Percentiles rank a stretch among this genome's conserved stretches.
phyloP scores from a whole-genome alignment of 37 sponge, comb jelly and placozoan species.

The Ephydatia muelleri region DNA sequence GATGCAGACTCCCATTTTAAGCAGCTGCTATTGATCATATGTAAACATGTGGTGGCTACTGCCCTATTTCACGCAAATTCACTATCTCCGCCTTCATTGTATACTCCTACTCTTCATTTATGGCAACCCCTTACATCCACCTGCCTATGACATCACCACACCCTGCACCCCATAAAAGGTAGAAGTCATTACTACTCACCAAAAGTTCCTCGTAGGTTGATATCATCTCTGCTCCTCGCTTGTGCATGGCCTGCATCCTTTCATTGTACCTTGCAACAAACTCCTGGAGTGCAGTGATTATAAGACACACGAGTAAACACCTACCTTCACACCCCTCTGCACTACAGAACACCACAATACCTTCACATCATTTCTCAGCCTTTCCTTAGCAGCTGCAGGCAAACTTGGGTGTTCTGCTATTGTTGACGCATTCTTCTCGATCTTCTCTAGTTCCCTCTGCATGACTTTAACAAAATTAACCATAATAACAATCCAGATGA shows the following conservation, averaged over 20 bases:
- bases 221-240: conserved; percentile 53
- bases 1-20: too few species aligned
- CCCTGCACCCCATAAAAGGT: too few species aligned
- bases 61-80: too few species aligned
- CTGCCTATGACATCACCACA: too few species aligned
- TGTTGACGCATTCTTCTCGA: conserved; percentile 61
- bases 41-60: too few species aligned
- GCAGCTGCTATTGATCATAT: too few species aligned
- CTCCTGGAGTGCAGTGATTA: conserved; percentile 22
- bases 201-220: conserved; percentile 45
- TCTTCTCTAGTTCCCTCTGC: conserved; percentile 74
- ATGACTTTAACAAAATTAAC: conserved; percentile 54
- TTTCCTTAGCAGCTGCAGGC: conserved; percentile 12
- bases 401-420: conserved; percentile 36
- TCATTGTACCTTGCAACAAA: conserved; percentile 56
- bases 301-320: not conserved
- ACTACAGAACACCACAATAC: too few species aligned
- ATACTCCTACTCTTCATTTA: too few species aligned
- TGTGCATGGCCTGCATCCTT: conserved; percentile 22
- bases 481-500: not conserved
- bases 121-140: too few species aligned
- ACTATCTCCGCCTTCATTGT: too few species aligned
- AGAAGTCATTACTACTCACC: conserved; percentile 27
- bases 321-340: conserved; percentile 11
- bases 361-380: conserved; percentile 48